These are phyloP conservation scores for Napeogenes inachia DNA, from an alignment of 2,888 invertebrate genomes.

Conservation along the genomic window DNA sequence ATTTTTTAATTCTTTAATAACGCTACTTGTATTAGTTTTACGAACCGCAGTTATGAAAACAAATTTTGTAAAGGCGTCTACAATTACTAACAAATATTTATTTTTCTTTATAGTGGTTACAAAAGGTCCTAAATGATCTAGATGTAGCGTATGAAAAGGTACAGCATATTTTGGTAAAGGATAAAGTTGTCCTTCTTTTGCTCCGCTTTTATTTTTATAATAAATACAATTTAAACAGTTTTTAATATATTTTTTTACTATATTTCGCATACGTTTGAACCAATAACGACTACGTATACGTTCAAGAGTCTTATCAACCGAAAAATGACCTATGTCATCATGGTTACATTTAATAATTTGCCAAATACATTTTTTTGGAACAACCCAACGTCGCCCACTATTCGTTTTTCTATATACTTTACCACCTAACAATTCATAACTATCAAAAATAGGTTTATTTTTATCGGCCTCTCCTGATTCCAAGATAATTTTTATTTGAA, in stretches of 20 bases:
- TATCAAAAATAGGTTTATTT: constrained; percentile 26
- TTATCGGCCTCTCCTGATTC: constrained; percentile 26
- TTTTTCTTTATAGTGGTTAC: constrained; percentile 10
- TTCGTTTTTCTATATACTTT: constrained; percentile 31
- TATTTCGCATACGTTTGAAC: too few relatives aligned
- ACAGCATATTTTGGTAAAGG: constrained; percentile 18
- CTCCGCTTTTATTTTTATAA: constrained; percentile 1
- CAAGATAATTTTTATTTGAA: constrained; percentile 21
- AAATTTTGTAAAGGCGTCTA: constrained; percentile 14
- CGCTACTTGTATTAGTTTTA: constrained; percentile 6
- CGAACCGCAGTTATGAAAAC: constrained; percentile 9
- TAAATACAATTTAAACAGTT: too few relatives aligned
- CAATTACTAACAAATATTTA: constrained; percentile 8
- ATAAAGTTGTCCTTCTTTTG: constrained; percentile 15
- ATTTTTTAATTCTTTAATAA: constrained; percentile 12
- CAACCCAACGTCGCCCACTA: constrained; percentile 31
- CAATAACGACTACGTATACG: too few relatives aligned
- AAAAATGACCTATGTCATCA: too few relatives aligned
- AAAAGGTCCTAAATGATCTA: constrained; percentile 19
- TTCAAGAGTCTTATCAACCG: too few relatives aligned
- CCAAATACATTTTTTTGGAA: constrained; percentile 32
- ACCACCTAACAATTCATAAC: constrained; percentile 25
- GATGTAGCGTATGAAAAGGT: constrained; percentile 22
- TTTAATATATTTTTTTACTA: too few relatives aligned
- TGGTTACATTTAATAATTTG: constrained; percentile 5